Conservation (phyloP, 1,140 invertebrate genomes). For the Temnothorax curvispinosus region DNA sequence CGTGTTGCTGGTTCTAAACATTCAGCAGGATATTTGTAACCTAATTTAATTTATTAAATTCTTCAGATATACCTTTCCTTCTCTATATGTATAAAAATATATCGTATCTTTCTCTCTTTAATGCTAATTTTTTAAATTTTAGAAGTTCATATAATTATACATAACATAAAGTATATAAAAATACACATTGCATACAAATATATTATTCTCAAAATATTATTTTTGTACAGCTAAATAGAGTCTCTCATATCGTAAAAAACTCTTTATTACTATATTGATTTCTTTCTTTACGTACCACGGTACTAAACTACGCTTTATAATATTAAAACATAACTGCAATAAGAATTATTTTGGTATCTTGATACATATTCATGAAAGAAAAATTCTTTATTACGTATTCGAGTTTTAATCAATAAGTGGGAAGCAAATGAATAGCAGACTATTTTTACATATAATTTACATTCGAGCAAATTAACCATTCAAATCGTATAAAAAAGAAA, state of each 20-base stretch:
- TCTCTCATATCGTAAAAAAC: not conserved
- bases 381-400: conserved; percentile 2
- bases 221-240: not conserved
- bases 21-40: not conserved
- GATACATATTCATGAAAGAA: not conserved
- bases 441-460: not conserved
- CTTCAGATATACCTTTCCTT: not conserved
- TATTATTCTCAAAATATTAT: not conserved
- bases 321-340: not conserved
- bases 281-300: not conserved
- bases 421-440: not conserved
- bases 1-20: not conserved
- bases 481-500: conserved; percentile 8
- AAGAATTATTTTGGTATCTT: not conserved
- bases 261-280: not conserved
- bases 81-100: not conserved
- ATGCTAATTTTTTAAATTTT: not conserved
- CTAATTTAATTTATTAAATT: not conserved
- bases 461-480: conserved; percentile 27
- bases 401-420: conserved; percentile 18
- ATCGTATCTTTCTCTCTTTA: not conserved
- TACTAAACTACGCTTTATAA: not conserved
- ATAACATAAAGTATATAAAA: not conserved
- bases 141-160: not conserved
- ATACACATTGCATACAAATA: not conserved